Evolutionary conservation across 2,113 vertebrate genomes (phyloP), one percentile per base, ranked within the genome.

Genomic region (Engystomops pustulosus): DNA sequence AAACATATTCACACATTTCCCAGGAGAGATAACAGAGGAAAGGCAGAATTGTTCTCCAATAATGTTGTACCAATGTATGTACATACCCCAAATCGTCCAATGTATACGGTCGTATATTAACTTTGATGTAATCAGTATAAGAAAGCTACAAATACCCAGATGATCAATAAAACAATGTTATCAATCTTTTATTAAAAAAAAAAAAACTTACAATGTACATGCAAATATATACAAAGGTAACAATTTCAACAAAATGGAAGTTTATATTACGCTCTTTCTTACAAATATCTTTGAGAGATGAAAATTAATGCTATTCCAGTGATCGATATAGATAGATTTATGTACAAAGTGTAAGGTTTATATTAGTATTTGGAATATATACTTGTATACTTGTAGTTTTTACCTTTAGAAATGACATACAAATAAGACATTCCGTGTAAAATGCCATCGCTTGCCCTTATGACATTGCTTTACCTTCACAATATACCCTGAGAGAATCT

Each of bases 161-260:
- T 38, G 34, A 60, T 55, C 75, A 41, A 41, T 58, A 34, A 78
- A 78, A 78, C 32, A 60, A 60, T 91, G 88, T 86, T 88, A 88
- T 90, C 87, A 87, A 89, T 89, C 90, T 90, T 89, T 92, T 91
- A 90, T 88, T 90, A 89, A 5, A 5, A 41, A 68, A 70, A n/a
- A 86, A 91, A 87, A 90, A 83, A 85, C 70, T 72, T 78, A 86
- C 85, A 88, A 83, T 70, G 74, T 86, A 88, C 89, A 89, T 90
- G 89, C 90, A 91, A 90, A 90, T 91, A 90, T 92, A 85, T 90
- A 92, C 91, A 92, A 87, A 89, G 65, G 85, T 83, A 76, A 87
- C 87, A 88, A 87, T 67, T 83, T 81, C 87, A 88, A 89, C 72
- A 58, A 10, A 12, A 71, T 36, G 86, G 85, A 87, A 88, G 84